Percentiles rank a stretch among this genome's conserved stretches.
phyloP scores from a whole-genome alignment of 1,140 invertebrate genomes.

The Papilio aristodemus region DNA sequence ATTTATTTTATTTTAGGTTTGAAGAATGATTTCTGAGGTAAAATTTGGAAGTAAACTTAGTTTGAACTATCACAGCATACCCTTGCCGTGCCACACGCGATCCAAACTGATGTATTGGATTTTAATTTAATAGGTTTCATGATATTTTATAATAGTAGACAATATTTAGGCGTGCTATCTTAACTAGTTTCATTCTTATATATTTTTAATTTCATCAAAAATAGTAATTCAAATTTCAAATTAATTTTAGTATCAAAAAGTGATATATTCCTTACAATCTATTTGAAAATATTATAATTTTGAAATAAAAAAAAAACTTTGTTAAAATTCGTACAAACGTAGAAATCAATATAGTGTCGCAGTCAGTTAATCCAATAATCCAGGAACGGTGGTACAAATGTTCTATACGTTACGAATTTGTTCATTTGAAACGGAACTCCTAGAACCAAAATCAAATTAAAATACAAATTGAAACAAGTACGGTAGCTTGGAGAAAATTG shows the following conservation, averaged over 20 bases:
- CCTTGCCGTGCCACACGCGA: neutral
- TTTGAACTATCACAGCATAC: neutral
- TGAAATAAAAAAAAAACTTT: no score
- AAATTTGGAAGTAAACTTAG: neutral
- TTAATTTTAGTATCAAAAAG: no score
- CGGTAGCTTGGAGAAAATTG: neutral
- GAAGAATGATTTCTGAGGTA: no score
- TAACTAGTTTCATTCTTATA: no score
- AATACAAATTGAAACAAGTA: neutral
- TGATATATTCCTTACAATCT: no score
- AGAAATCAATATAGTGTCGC: neutral
- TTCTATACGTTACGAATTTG: conserved; percentile 1
- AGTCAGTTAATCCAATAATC: conserved; percentile 7
- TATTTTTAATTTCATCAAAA: no score
- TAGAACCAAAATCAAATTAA: neutral
- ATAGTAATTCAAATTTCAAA: no score
- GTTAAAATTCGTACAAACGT: neutral
- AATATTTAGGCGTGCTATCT: no score
- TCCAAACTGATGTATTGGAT: neutral
- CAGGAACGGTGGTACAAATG: neutral
- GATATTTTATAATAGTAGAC: no score
- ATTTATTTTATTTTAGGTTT: no score
- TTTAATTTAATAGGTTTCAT: no score
- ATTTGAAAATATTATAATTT: no score
- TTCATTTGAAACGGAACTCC: conserved; percentile 4